Base-by-base conservation (phyloP, 2,888 invertebrate species). In the Xestia ashworthii region DNA sequence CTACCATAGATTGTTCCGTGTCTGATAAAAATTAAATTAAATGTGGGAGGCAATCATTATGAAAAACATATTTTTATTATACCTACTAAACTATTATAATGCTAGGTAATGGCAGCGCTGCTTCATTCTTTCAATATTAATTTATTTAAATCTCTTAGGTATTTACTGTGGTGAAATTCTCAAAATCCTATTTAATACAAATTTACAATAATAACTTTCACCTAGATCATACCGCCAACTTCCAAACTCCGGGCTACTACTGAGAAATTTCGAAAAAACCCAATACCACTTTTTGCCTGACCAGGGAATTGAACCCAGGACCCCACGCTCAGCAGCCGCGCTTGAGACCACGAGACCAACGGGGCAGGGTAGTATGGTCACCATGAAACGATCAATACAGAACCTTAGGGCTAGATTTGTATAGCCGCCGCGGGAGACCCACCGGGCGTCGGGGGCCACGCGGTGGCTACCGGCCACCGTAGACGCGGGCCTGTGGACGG, bases 1-100 rank as follows among this genome's bases (percentile, higher is more conserved):
- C 66, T 70, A 12, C n/a, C 2, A 48, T 53, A 25, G 16, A 48
- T 48, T 48, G 19, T 80, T 80, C 72, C 25, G 2, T 4, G 1
- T 80, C 41, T 80, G 80, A 84, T 80, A 80, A 71, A 41, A 80
- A 67, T 48, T 38, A 3, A 44, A 46, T 22, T 46, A n/a, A 46
- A 16, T 53, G 22, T 12, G 5, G 3, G 19, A 12, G 8, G n/a
- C 44, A 44, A 50, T 8, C 19, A 32, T 25, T 77, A 65, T 25
- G 71, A 19, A 14, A 5, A 16, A 19, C 3, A n/a, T 5, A 0
- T 22, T 16, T 22, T 62, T 3, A 14, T 44, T 41, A 44, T 48
- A 38, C 44, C 44, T 55, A 64, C 9, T 32, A 12, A 11, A 32
- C 9, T 55, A 50, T 44, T 41, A n/a, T 3, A 25, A 22, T 53